phyloP scores from a whole-genome alignment of 2,888 invertebrate species.

The Drosophila fulvimacula region DNA sequence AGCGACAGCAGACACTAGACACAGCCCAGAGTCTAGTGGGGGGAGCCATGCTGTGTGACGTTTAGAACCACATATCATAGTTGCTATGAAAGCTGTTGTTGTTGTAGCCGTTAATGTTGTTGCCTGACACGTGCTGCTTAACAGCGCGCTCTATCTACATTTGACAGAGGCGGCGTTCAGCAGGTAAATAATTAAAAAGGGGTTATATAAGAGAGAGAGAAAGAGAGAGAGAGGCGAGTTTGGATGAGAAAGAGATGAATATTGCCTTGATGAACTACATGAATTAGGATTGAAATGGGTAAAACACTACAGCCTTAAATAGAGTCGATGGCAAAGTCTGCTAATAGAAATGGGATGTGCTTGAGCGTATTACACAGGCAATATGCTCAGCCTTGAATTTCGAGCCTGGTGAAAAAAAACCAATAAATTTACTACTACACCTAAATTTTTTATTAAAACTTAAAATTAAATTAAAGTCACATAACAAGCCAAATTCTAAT shows the following conservation, averaged over 20 bases:
- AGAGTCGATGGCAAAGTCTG: no score
- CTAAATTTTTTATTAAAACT: no score
- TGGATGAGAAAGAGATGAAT: not conserved
- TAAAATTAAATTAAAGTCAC: no score
- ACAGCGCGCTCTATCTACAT: not conserved
- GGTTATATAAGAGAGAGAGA: not conserved
- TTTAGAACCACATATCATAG: conserved; percentile 64
- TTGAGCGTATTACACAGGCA: no score
- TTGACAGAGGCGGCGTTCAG: conserved; percentile 16
- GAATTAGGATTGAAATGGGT: no score
- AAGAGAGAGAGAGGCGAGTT: no score
- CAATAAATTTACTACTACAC: no score
- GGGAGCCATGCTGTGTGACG: conserved; percentile 33
- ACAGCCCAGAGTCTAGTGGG: not conserved
- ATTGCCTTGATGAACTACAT: not conserved
- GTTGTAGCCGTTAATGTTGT: conserved; percentile 22
- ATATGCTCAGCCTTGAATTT: no score
- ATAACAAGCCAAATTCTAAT: not conserved
- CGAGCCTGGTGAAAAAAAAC: no score
- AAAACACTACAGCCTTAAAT: no score
- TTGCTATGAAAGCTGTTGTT: conserved; percentile 29
- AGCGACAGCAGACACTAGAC: conserved; percentile 32
- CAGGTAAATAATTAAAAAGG: not conserved
- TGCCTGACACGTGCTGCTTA: conserved; percentile 46
- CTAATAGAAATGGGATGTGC: no score